Conservation (phyloP, 2,113 vertebrate genomes). For the Riparia riparia region DNA sequence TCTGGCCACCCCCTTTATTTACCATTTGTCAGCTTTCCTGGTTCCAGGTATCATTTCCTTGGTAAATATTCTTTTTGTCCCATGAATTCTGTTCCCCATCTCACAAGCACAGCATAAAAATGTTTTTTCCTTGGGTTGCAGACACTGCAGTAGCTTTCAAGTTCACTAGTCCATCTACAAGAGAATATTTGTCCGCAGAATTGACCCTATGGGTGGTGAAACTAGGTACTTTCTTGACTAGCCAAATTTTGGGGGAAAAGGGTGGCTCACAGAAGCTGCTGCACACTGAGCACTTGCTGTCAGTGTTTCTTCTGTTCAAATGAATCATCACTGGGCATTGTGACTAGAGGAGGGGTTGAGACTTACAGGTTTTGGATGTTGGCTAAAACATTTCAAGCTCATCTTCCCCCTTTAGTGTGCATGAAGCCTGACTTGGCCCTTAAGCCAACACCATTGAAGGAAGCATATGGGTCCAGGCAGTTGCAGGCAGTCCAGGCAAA, state of each 20-base stretch:
- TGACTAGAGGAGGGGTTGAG: background rate
- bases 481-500: background rate
- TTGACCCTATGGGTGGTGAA: background rate
- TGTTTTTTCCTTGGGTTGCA: background rate
- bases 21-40: background rate
- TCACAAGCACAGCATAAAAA: background rate
- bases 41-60: background rate
- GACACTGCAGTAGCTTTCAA: background rate
- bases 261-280: background rate
- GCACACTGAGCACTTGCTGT: accelerated
- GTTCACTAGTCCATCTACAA: background rate
- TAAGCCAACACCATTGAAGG: background rate
- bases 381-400: background rate
- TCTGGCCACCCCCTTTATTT: background rate
- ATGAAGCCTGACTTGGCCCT: background rate
- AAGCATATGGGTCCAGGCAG: background rate
- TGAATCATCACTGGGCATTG: background rate
- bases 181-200: background rate
- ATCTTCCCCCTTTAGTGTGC: background rate
- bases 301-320: background rate
- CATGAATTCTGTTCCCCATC: background rate
- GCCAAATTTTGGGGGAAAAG: background rate
- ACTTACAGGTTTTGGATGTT: background rate
- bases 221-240: background rate
- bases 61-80: background rate